Evolutionary conservation across 2,888 invertebrate species (phyloP), one percentile per base, ranked within the genome.

Genomic region (Mesoligia furuncula): DNA sequence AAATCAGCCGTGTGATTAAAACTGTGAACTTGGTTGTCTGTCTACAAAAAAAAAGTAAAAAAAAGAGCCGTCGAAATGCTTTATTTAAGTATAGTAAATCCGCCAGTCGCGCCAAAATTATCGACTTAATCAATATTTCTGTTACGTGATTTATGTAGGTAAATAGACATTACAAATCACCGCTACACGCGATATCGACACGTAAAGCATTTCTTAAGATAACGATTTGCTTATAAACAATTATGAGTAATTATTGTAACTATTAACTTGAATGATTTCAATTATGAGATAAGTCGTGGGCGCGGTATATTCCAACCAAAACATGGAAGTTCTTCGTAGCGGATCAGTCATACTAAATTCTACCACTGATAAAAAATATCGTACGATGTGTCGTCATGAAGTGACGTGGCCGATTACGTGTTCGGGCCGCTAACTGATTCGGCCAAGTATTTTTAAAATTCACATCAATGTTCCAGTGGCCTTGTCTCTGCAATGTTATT

Each of bases 321-420:
- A 84, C 75, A 87, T 79, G 84, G 80, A 84, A 75, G 81, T 90
- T 90, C 90, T 85, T 73, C 81, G 89, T 87, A 89, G 81, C 76
- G 80, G 85, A 81, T 75, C 84, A 88, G 87, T 85, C 87, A 88
- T 87, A 89, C 78, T 39, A 86, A 88, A 87, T 79, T 80, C 84
- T 89, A 81, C 68, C 68, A 85, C 73, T 85, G 88, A 90, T 89
- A 91, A 91, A 92, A 84, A 92, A 92, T 89, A 95, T 95, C 95
- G 91, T 95, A 93, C 94, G 95, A 95, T 94, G 80, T 92, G 85
- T 86, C 95, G 94, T 95, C 95, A 95, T 88, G 73, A 72, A 57
- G 75, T 95, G 95, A 95, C 95, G 94, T 92, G 93, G 89, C 70
- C 85, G 66, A 59, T 89, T 93, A 91, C 91, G 91, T 88, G 90